These are phyloP conservation scores for Myotis lucifugus DNA, from an alignment of 2,113 vertebrate genomes.

Conservation along the genomic window DNA sequence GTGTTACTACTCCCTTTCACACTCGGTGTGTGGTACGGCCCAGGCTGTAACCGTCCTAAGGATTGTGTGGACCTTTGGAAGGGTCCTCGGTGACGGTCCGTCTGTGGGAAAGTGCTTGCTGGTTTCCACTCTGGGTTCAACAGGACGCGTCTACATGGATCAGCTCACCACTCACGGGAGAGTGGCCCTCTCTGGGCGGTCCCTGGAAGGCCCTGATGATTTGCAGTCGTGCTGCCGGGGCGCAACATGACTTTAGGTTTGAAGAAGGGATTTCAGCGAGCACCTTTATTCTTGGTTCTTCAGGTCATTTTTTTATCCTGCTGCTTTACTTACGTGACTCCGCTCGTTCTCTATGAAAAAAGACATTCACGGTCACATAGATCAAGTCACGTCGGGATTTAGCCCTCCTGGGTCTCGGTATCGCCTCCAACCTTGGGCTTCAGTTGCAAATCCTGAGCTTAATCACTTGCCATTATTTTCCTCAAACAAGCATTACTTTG, in stretches of 20 bases:
- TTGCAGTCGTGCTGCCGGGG: background rate
- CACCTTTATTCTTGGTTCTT: background rate
- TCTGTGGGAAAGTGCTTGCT: background rate
- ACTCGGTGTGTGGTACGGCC: rapidly evolving
- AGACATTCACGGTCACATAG: background rate
- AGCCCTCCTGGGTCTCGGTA: background rate
- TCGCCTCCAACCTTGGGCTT: background rate
- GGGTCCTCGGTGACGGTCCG: background rate
- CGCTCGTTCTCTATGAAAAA: background rate
- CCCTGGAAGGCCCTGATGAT: background rate
- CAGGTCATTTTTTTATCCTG: background rate
- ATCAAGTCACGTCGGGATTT: background rate
- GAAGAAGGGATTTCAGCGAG: background rate
- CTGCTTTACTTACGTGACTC: background rate
- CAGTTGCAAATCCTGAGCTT: background rate
- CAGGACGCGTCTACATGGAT: background rate
- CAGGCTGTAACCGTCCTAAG: rapidly evolving
- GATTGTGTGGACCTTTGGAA: background rate
- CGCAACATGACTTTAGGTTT: background rate
- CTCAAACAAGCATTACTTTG: background rate
- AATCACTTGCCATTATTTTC: background rate
- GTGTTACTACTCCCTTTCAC: rapidly evolving
- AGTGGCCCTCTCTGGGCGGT: background rate
- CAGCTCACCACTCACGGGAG: background rate
- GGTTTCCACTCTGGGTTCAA: background rate